Evolutionary conservation across 2,113 vertebrate species (phyloP).

Genomic region (Patagioenas fasciata): DNA sequence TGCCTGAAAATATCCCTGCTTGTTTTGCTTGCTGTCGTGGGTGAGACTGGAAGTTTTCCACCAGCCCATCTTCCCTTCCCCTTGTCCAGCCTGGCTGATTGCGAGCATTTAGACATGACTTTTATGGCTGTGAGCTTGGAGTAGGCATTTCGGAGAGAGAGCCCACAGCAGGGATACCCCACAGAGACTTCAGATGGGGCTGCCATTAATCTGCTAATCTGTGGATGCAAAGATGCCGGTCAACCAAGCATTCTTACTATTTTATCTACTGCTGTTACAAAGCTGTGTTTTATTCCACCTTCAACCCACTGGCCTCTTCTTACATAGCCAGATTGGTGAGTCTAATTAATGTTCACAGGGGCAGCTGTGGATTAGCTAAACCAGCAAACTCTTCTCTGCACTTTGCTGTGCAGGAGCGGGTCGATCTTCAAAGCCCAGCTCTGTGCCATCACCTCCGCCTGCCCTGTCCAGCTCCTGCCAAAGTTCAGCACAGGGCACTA

Average conservation of each 20-base stretch:
- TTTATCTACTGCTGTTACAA: neutral
- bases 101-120: neutral
- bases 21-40: neutral
- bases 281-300: neutral
- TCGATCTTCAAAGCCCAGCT: neutral
- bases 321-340: neutral
- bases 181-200: neutral
- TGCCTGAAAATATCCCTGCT: neutral
- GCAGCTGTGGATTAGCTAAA: neutral
- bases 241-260: neutral
- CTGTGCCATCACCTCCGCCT: neutral
- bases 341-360: neutral
- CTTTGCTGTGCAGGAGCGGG: fast-evolving
- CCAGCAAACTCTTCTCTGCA: neutral
- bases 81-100: neutral
- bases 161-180: neutral
- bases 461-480: neutral
- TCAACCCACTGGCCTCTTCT: neutral
- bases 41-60: neutral
- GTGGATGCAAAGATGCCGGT: neutral
- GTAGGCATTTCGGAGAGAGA: neutral
- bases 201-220: neutral
- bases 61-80: neutral
- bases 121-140: neutral
- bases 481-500: neutral